Evolutionary conservation across 2,113 vertebrate species (phyloP).

Genomic region (Leptosomus discolor): DNA sequence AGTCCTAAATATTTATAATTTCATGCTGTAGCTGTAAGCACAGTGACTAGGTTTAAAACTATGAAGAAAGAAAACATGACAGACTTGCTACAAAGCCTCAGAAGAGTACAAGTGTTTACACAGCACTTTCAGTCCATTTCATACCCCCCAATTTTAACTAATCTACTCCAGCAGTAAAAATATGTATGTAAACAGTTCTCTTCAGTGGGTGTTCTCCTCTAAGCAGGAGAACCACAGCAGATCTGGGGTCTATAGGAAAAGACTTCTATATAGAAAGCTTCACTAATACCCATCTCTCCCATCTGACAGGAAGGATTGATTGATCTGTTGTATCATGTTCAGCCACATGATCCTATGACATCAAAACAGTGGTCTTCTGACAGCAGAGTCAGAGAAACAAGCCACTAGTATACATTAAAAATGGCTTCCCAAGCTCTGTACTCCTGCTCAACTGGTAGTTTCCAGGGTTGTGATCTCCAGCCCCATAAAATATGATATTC

Average conservation of each 20-base stretch:
- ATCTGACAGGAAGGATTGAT: background rate
- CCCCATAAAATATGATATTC: background rate
- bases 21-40: background rate
- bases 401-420: background rate
- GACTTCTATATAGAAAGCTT: background rate
- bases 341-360: background rate
- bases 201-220: background rate
- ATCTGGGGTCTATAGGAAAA: background rate
- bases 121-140: background rate
- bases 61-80: background rate
- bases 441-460: background rate
- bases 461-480: background rate
- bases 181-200: background rate
- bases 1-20: slow-evolving; percentile 26
- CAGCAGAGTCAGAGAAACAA: background rate
- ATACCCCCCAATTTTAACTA: background rate
- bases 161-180: background rate
- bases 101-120: background rate
- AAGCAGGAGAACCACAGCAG: background rate
- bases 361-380: background rate
- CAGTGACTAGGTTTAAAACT: background rate
- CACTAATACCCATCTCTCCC: background rate
- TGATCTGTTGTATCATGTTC: background rate
- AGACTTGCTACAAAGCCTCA: background rate
- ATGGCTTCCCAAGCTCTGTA: background rate